phyloP scores from a whole-genome alignment of 23 tunicate species.

The Ascidia mentula region DNA sequence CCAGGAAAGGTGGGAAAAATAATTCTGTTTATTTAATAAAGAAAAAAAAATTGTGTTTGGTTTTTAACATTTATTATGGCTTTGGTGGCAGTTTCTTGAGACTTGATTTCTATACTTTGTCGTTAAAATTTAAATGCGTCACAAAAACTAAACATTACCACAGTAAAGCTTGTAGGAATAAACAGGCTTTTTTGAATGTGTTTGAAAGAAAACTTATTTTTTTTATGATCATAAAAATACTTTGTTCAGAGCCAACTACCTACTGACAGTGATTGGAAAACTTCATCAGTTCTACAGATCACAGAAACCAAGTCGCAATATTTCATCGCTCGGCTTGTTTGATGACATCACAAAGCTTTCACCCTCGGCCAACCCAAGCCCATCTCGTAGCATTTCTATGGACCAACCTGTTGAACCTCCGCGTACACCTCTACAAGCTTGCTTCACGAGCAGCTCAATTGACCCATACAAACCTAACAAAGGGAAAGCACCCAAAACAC shows the following conservation, averaged over 20 bases:
- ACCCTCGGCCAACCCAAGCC: neutral
- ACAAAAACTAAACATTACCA: too few species aligned
- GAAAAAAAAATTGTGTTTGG: too few species aligned
- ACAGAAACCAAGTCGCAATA: neutral
- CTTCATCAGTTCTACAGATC: slow-evolving; percentile 37
- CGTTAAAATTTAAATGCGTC: too few species aligned
- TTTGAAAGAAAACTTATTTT: too few species aligned
- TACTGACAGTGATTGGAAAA: slow-evolving; percentile 35
- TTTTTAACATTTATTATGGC: too few species aligned
- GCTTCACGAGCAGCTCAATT: neutral
- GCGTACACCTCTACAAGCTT: neutral
- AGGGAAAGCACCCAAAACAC: neutral
- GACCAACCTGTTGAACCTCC: neutral
- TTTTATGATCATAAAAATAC: too few species aligned
- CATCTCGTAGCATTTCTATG: neutral
- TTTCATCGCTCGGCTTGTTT: slow-evolving; percentile 40
- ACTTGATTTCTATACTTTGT: too few species aligned
- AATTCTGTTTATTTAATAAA: too few species aligned
- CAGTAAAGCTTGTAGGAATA: too few species aligned
- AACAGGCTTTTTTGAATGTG: too few species aligned
- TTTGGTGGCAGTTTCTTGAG: too few species aligned
- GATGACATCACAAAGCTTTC: slow-evolving; percentile 59
- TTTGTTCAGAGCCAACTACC: slow-evolving; percentile 42
- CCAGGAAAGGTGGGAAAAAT: slow-evolving; percentile 21
- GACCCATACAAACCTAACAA: neutral